Conservation (phyloP, 2,113 vertebrate species). For the Phaethon lepturus region DNA sequence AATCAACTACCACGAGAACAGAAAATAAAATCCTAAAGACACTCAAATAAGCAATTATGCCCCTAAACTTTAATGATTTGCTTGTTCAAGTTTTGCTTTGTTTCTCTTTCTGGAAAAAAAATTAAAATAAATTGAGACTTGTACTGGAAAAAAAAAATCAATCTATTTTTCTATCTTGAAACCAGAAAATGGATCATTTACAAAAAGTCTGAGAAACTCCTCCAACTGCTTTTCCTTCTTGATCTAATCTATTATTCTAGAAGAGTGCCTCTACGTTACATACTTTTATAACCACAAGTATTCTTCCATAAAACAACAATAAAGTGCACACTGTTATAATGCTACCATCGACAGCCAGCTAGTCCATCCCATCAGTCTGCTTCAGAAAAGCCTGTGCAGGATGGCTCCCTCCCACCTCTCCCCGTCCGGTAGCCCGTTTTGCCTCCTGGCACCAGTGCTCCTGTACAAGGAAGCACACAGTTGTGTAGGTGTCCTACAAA, state of each 20-base stretch:
- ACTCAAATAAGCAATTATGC: neutral
- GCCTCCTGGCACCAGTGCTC: neutral
- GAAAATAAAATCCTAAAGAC: neutral
- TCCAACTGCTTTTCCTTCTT: slow-evolving; percentile 15
- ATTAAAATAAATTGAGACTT: neutral
- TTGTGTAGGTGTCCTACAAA: neutral
- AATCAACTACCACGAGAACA: neutral
- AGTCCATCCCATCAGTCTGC: neutral
- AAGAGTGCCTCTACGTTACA: neutral
- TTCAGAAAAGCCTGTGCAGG: neutral
- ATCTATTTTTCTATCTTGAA: slow-evolving; percentile 25
- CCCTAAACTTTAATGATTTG: neutral
- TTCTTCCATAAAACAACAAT: slow-evolving; percentile 26
- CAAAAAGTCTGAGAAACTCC: slow-evolving; percentile 34
- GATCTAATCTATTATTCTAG: neutral
- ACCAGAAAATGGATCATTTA: slow-evolving; percentile 63
- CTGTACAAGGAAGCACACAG: neutral
- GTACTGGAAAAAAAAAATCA: neutral
- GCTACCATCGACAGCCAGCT: neutral
- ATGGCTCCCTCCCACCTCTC: neutral
- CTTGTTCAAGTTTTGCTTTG: neutral
- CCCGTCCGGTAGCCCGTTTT: neutral
- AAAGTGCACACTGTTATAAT: slow-evolving; percentile 28
- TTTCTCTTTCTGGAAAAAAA: neutral
- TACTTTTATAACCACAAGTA: slow-evolving; percentile 3